These are phyloP conservation scores for Oscheius sp. DNA, from an alignment of 2,888 invertebrate genomes.

Conservation along the genomic window DNA sequence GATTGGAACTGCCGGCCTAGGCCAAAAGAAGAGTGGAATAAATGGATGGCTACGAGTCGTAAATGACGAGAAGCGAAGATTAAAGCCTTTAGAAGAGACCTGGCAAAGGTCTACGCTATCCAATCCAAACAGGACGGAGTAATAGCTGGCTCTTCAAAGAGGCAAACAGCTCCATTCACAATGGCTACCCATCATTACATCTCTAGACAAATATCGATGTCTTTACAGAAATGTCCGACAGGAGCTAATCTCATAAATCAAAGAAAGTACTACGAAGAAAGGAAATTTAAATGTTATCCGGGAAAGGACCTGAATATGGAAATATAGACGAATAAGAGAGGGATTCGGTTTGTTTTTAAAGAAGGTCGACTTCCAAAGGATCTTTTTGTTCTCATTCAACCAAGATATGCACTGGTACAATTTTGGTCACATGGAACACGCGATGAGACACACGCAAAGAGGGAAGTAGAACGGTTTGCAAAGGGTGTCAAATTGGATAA, in stretches of 20 bases:
- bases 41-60: slow-evolving; percentile 20
- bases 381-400: not conserved
- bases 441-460: slow-evolving; percentile 3
- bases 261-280: no score
- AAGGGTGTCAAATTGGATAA: not conserved
- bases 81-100: not conserved
- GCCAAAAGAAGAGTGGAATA: not conserved
- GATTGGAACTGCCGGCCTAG: slow-evolving; percentile 9
- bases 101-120: no score
- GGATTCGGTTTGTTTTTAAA: no score
- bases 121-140: not conserved
- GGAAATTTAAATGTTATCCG: no score
- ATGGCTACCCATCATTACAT: no score
- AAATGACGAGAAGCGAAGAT: slow-evolving; percentile 27
- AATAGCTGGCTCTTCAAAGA: not conserved
- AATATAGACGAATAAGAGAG: no score
- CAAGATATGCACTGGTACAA: not conserved
- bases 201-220: no score
- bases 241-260: no score
- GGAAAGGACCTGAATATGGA: no score
- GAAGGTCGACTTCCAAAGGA: no score
- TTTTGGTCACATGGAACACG: not conserved
- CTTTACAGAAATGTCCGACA: no score
- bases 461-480: not conserved
- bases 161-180: not conserved